Evolutionary conservation across 2,113 vertebrate genomes (phyloP), one percentile per base, ranked within the genome.

Genomic region (Coregonus clupeaformis): DNA sequence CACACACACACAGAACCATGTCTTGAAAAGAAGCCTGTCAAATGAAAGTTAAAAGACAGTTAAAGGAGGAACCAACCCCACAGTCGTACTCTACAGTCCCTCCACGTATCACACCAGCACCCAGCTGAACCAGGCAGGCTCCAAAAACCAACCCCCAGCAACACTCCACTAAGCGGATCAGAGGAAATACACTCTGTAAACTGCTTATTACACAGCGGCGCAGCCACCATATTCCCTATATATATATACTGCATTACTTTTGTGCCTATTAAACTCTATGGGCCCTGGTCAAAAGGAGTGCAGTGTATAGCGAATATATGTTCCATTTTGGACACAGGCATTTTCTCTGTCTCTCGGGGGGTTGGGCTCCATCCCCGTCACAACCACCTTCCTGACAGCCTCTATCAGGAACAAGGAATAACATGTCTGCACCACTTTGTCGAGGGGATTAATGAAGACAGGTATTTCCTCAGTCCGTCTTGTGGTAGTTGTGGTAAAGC

Each of bases 111-210:
- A 65, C 63, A 14, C 22, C 63, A 12, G 22, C 13, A 65, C 14
- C 11, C 63, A 65, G 63, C 13, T 25, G 18, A 59, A 59, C 6
- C 14, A 59, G 16, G 55, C 55, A 42, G 9, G 36, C 11, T 42
- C 36, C 9, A 42, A 25, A 63, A 63, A 13, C 25, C 36, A 42
- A 11, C 36, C 36, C 14, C 49, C 16, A 18, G 16, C 16, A 57
- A 47, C 69, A 12, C 24, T n/a, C 12, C 13, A n/a, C 49, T 13
- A 11, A 64, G 59, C 74, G 42, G 24, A 75, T 79, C 77, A 59
- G 67, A 74, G 72, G 18, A 68, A 63, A 70, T 60, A 62, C 30
- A 66, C 60, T 22, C 74, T 32, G 47, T 66, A 80, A 80, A 71
- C 74, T 73, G 59, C 75, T 77, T 73, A 76, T 24, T 55, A 64